These are phyloP conservation scores for Adelphocoris suturalis DNA, from an alignment of 2,888 invertebrate species.

Conservation along the genomic window DNA sequence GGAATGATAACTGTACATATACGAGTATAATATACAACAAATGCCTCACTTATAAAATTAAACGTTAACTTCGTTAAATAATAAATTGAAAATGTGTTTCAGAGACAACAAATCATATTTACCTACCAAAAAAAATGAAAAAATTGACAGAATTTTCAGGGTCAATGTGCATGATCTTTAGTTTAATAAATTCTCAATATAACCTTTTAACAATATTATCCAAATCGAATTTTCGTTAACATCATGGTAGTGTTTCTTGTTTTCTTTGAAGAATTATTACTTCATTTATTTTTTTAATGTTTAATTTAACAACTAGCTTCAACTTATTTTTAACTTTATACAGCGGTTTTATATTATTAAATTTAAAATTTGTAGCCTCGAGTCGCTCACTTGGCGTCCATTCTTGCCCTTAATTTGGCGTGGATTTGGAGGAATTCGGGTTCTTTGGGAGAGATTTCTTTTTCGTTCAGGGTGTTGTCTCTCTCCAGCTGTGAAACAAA, in stretches of 20 bases:
- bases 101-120: too few species aligned
- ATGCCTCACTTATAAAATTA: too few species aligned
- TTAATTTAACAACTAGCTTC: neutral
- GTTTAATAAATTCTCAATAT: neutral
- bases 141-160: too few species aligned
- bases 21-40: too few species aligned
- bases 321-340: constrained; percentile 56
- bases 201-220: neutral
- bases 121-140: too few species aligned
- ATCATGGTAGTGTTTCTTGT: neutral
- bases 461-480: constrained; percentile 74
- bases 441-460: constrained; percentile 75
- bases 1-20: too few species aligned
- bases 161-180: neutral
- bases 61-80: too few species aligned
- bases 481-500: constrained; percentile 76
- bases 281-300: neutral
- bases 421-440: constrained; percentile 83
- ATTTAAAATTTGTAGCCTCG: neutral
- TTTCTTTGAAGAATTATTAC: neutral
- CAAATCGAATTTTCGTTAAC: neutral
- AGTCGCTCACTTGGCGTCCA: constrained; percentile 75
- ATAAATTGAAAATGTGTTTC: too few species aligned
- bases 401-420: constrained; percentile 82
- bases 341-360: constrained; percentile 34